A percentile compares a stretch with the other conserved stretches of the same genome.
These are phyloP conservation scores for Lochmaea capreae DNA, from an alignment of 2,888 invertebrate species.

Conservation along the genomic window DNA sequence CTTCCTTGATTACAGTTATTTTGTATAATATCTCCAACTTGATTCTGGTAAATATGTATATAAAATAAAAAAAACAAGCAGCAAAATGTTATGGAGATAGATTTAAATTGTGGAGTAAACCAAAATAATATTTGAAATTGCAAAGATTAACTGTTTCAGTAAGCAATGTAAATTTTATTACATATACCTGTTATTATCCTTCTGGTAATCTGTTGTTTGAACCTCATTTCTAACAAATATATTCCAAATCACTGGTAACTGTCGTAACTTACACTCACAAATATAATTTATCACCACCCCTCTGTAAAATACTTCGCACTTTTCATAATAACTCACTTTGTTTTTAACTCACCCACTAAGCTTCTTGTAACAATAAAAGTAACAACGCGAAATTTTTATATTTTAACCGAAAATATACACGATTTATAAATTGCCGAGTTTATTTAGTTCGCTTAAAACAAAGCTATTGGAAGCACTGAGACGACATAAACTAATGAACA, in stretches of 20 bases:
- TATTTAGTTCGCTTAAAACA: slow-evolving; percentile 23
- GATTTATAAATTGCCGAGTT: neutral
- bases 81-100: too few species aligned
- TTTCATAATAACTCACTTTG: neutral
- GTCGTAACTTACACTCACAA: slow-evolving; percentile 51
- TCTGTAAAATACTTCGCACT: slow-evolving; percentile 12
- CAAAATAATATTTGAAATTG: too few species aligned
- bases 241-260: slow-evolving; percentile 33
- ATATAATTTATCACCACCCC: slow-evolving; percentile 49
- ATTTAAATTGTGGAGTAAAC: too few species aligned
- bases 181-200: slow-evolving; percentile 51
- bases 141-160: too few species aligned
- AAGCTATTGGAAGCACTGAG: slow-evolving; percentile 50
- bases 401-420: neutral
- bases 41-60: too few species aligned
- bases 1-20: too few species aligned
- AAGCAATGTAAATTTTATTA: neutral
- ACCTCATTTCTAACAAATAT: slow-evolving; percentile 50
- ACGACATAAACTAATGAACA: slow-evolving; percentile 51
- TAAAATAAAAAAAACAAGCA: too few species aligned
- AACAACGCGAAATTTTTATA: neutral
- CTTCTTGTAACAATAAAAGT: too few species aligned
- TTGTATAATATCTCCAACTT: too few species aligned
- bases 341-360: neutral
- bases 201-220: slow-evolving; percentile 56